phyloP scores from a whole-genome alignment of 1,140 invertebrate genomes.

The Drosophila melanogaster region DNA sequence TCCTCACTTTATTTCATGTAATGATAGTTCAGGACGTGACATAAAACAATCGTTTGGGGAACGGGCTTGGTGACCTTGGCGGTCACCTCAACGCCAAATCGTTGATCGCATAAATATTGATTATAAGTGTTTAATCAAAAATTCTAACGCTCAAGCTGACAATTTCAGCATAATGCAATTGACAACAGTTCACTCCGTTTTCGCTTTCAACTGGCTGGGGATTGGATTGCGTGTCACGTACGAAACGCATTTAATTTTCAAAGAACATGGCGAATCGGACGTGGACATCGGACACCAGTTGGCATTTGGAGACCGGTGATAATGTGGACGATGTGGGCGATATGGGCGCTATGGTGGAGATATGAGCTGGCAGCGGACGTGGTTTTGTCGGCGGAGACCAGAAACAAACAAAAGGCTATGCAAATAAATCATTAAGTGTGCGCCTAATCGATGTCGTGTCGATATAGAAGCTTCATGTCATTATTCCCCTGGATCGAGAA shows the following conservation, averaged over 20 bases:
- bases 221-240: conserved; percentile 63
- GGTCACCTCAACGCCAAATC: conserved; percentile 62
- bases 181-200: conserved; percentile 51
- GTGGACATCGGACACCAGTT: conserved; percentile 48
- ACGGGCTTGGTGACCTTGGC: conserved; percentile 49
- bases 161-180: conserved; percentile 71
- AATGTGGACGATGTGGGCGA: conserved; percentile 36
- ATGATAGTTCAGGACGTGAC: conserved; percentile 33
- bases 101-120: conserved; percentile 77
- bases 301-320: conserved; percentile 29
- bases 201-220: conserved; percentile 40
- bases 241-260: conserved; percentile 77
- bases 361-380: conserved; percentile 54
- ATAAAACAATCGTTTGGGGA: conserved; percentile 4
- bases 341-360: conserved; percentile 43
- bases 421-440: conserved; percentile 78
- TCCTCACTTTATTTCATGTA: conserved; percentile 1
- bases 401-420: conserved; percentile 51
- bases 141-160: conserved; percentile 69
- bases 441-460: conserved; percentile 70
- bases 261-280: conserved; percentile 78
- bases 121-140: conserved; percentile 76
- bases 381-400: conserved; percentile 41
- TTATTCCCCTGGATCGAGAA: conserved; percentile 57
- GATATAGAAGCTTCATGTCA: conserved; percentile 39